These are phyloP conservation scores for Sceloporus tristichus DNA, from an alignment of 2,113 vertebrate species.

Conservation along the genomic window DNA sequence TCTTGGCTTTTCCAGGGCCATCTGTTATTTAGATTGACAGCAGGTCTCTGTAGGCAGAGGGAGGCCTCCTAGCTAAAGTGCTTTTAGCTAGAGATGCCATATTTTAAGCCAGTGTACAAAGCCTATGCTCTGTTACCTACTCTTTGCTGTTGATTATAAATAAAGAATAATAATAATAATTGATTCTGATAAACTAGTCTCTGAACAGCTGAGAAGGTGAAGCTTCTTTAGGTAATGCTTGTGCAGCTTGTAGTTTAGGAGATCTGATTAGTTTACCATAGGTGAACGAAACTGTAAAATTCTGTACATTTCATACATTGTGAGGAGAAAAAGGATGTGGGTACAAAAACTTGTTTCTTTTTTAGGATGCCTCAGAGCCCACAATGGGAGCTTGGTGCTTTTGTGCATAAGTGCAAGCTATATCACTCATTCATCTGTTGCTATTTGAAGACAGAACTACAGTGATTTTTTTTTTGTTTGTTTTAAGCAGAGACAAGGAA, in stretches of 20 bases:
- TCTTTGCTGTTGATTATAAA: neutral
- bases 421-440: no score
- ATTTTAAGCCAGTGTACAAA: neutral
- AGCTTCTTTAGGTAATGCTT: neutral
- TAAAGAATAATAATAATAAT: no score
- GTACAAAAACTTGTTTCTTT: neutral
- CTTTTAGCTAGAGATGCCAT: neutral
- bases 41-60: no score
- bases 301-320: neutral
- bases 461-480: no score
- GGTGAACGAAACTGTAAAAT: neutral
- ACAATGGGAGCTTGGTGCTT: neutral
- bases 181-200: neutral
- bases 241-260: neutral
- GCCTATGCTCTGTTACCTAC: neutral
- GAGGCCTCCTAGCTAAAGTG: neutral
- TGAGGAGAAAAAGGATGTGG: neutral
- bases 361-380: neutral
- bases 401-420: neutral
- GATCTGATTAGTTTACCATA: no score
- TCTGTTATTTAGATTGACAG: no score
- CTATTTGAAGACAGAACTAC: no score
- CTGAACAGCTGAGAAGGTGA: neutral
- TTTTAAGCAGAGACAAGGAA: no score
- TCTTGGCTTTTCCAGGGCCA: no score